phyloP scores from a whole-genome alignment of 1,140 invertebrate species.

The Cardiocondyla obscurior region DNA sequence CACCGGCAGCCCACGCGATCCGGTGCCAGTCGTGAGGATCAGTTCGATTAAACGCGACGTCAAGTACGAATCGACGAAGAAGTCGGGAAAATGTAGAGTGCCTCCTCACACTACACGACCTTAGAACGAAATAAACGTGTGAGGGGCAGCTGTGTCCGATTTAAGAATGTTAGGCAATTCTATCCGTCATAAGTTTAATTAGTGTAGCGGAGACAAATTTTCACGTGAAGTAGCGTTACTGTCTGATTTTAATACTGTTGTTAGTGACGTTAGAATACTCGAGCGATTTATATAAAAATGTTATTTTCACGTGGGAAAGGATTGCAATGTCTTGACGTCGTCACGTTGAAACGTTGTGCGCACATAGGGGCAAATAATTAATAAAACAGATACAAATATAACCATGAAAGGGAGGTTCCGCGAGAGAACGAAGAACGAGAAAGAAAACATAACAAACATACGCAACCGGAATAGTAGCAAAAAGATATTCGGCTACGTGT shows the following conservation, averaged over 20 bases:
- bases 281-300: not conserved
- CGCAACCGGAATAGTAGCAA: slow-evolving; percentile 27
- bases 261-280: not conserved
- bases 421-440: slow-evolving; percentile 54
- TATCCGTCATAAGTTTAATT: not conserved
- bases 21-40: slow-evolving; percentile 62
- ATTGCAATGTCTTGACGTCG: not conserved
- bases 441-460: slow-evolving; percentile 53
- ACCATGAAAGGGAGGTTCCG: slow-evolving; percentile 30
- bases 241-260: not conserved
- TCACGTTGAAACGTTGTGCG: slow-evolving; percentile 19
- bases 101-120: not conserved
- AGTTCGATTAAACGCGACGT: not conserved
- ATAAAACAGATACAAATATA: slow-evolving; percentile 36
- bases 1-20: slow-evolving; percentile 58
- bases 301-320: not conserved
- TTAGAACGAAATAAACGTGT: not conserved
- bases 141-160: not conserved
- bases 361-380: slow-evolving; percentile 2
- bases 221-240: not conserved
- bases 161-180: not conserved
- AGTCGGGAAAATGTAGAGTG: not conserved
- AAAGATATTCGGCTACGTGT: slow-evolving; percentile 76
- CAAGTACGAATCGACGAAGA: slow-evolving; percentile 16
- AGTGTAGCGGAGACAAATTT: not conserved